A percentile compares a stretch with the other conserved stretches of the same genome.
These are phyloP conservation scores for Melanerpes formicivorus DNA, from an alignment of 2,113 vertebrate genomes.

Conservation along the genomic window DNA sequence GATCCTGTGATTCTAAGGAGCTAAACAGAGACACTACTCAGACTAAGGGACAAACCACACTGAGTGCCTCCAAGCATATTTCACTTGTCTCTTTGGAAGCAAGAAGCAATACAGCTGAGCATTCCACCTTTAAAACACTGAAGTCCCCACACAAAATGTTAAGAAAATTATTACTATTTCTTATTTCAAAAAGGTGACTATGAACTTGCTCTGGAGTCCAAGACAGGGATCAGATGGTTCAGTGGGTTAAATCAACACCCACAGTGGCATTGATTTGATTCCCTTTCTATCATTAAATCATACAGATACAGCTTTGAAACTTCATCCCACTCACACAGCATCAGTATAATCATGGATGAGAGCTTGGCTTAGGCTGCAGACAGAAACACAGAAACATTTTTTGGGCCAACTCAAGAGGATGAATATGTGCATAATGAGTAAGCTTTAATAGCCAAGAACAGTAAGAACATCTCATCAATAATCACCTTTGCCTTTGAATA, in stretches of 20 bases:
- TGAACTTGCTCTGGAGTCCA: background rate
- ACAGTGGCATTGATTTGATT: background rate
- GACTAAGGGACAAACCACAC: rapidly evolving
- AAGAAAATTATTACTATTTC: background rate
- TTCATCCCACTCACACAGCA: background rate
- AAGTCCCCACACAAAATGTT: background rate
- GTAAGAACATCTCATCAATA: background rate
- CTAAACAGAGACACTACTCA: background rate
- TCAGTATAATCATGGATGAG: background rate
- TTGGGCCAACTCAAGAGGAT: background rate
- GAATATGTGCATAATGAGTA: background rate
- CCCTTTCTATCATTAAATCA: background rate
- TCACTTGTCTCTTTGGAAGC: background rate
- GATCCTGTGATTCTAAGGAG: background rate
- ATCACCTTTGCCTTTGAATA: background rate
- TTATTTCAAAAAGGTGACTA: background rate
- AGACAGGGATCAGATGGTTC: background rate
- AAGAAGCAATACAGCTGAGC: background rate
- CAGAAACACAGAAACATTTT: background rate
- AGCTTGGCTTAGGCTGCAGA: background rate
- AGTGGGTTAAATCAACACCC: background rate
- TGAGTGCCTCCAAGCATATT: rapidly evolving
- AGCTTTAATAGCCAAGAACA: background rate
- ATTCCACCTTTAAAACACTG: background rate
- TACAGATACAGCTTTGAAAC: background rate